Conservation (phyloP, 2,797 vertebrate species). For the Myotis planiceps region DNA sequence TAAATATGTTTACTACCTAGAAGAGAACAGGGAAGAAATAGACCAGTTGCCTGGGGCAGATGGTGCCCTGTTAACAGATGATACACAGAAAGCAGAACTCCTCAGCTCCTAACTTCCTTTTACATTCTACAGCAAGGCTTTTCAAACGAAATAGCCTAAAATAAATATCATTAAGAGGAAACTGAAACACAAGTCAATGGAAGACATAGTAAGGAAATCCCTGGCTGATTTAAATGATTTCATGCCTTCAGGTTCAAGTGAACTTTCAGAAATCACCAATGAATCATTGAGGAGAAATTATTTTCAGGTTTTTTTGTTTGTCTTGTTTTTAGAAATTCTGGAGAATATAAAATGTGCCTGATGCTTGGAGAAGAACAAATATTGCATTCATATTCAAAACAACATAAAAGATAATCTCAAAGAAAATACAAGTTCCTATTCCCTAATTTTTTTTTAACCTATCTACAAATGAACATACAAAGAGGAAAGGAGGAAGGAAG, state of each 20-base stretch:
- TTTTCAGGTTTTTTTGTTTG: not conserved
- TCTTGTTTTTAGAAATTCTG: not conserved
- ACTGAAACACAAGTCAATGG: constrained; percentile 38
- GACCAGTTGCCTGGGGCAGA: constrained; percentile 74
- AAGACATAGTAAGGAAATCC: constrained; percentile 36
- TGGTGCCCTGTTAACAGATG: constrained; percentile 73
- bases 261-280: constrained; percentile 42
- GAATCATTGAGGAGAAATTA: constrained; percentile 12
- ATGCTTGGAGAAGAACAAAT: not conserved
- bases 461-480: not conserved
- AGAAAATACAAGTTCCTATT: constrained; percentile 25
- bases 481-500: not conserved
- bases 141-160: constrained; percentile 30
- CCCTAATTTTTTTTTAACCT: not conserved
- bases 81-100: constrained; percentile 69
- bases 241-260: constrained; percentile 46
- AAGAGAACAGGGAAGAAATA: constrained; percentile 74
- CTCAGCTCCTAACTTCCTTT: constrained; percentile 36
- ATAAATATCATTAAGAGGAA: constrained; percentile 56
- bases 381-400: not conserved
- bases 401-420: constrained; percentile 48
- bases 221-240: constrained; percentile 50
- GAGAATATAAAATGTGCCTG: not conserved
- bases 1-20: constrained; percentile 76
- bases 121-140: constrained; percentile 48